Evolutionary conservation across 2,113 vertebrate genomes (phyloP), one percentile per base, ranked within the genome.

Genomic region (Chitala chitala): DNA sequence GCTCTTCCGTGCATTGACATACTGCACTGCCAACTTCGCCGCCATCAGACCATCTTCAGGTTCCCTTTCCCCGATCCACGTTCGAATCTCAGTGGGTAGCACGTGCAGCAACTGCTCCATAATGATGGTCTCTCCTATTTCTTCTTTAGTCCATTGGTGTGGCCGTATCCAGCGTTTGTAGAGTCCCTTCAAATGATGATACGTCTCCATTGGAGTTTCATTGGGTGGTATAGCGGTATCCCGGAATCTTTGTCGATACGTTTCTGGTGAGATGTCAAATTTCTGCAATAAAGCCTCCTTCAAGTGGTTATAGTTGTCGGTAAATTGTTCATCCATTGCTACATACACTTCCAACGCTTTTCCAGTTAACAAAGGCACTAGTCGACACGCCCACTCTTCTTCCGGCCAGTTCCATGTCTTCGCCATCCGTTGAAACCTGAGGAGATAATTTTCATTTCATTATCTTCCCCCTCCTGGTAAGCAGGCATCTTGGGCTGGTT

Each of bases 61-160:
- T n/a, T 74, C 44, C 8, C 1, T 48, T 29, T 75, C 73, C 50
- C 48, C 55, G 10, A 68, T 33, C 73, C 61, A 75, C 24, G 12
- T 26, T 3, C 10, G 5, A 10, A 22, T 33, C 7, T 48, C 17
- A 0, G 38, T 17, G 12, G 31, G 46, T 5, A 65, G 72, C 7
- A 74, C n/a, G 4, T 2, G 2, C 9, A 74, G 72, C 3, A 65
- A 44, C 22, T 59, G 54, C 6, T 72, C 40, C 10, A 59, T 53
- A 33, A 44, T 10, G 5, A 72, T 61, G 8, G 29, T 38, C 58
- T 53, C 58, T 17, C 46, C 1, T 20, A 51, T 74, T 15, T 66
- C 33, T 6, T 42, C 46, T 8, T 55, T 46, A 7, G 33, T 26
- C 17, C n/a, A 33, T 29, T 38, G 29, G 17, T 74, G n/a, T 13